These are phyloP conservation scores for Delia radicum DNA, from an alignment of 1,140 invertebrate species.

Conservation along the genomic window DNA sequence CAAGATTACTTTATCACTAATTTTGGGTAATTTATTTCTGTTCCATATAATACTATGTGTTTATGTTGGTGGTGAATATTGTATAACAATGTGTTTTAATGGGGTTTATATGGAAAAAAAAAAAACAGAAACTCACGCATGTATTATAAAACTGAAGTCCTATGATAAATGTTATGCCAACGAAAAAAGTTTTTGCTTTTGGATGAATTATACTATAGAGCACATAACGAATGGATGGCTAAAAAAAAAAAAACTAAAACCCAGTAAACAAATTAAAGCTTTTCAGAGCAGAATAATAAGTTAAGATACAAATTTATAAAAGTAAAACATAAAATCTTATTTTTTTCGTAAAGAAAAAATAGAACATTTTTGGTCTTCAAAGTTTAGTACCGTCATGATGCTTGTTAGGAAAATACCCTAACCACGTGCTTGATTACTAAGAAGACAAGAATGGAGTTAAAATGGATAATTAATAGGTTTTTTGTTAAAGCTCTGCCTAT, in stretches of 20 bases:
- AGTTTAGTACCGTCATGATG: too few relatives aligned
- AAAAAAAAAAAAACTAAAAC: background rate
- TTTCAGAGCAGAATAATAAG: too few relatives aligned
- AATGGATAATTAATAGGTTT: too few relatives aligned
- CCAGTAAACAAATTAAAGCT: background rate
- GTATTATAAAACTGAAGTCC: background rate
- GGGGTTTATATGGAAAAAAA: conserved; percentile 14
- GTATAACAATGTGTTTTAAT: conserved; percentile 5
- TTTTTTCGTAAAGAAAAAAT: too few relatives aligned
- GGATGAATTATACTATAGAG: background rate
- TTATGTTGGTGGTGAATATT: background rate
- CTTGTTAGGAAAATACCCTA: too few relatives aligned
- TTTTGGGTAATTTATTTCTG: background rate
- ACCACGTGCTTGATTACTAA: too few relatives aligned
- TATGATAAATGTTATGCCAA: conserved; percentile 9
- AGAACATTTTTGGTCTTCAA: too few relatives aligned
- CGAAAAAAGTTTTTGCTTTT: background rate
- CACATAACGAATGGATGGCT: too few relatives aligned
- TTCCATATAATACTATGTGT: background rate
- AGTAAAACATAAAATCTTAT: too few relatives aligned
- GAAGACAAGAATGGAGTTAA: too few relatives aligned
- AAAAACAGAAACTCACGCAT: background rate
- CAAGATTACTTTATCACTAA: conserved; percentile 6
- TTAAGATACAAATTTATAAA: too few relatives aligned
- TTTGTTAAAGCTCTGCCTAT: too few relatives aligned